Base-by-base conservation (phyloP, 1,140 invertebrate genomes). In the Anagrus nilaparvatae region DNA sequence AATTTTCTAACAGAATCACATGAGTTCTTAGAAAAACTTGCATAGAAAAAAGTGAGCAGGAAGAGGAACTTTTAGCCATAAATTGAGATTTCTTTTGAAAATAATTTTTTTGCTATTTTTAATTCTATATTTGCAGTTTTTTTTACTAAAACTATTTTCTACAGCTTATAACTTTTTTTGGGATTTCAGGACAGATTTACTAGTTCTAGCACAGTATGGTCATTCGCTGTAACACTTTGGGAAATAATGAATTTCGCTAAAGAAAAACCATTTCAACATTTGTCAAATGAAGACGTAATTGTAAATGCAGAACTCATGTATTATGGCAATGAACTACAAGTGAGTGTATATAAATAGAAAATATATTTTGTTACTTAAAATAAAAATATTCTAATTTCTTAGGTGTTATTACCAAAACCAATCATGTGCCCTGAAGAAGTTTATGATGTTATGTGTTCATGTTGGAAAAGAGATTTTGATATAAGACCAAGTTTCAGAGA, bases 361-460 rank as follows among this genome's bases (percentile, higher is more conserved):
- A 28, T 3, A 41, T 45, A 35, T 35, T 21, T 27, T 18, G 13
- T 40, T 19, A 16, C n/a, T n/a, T 33, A 20, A 40, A 16, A 28
- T 20, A 37, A 32, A 29, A 34, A 19, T 17, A n/a, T n/a, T 31
- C 29, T 20, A 46, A 25, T 20, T 21, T 33, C 68, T 31, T 58
- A 79, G 74, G 69, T 76, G 42, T 65, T 74, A 46, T 66, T 83
- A 48, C 76, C 79, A 39, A 78, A 78, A 53, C 83, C 83, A 28
- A 69, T 73, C 37, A 70, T 81, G 49, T 87, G 84, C 61, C 77
- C 82, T n/a, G 69, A 78, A 32, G 80, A 84, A 43, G 73, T 86
- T 31, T 87, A 84, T 60, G 78, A 82, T 54, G 60, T 89, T 46
- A 82, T 88, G 78, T 70, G 75, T 43, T 78, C 82, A 42, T 89